These are phyloP conservation scores for Neoitamus cyanurus DNA, from an alignment of 2,888 invertebrate species.

Conservation along the genomic window DNA sequence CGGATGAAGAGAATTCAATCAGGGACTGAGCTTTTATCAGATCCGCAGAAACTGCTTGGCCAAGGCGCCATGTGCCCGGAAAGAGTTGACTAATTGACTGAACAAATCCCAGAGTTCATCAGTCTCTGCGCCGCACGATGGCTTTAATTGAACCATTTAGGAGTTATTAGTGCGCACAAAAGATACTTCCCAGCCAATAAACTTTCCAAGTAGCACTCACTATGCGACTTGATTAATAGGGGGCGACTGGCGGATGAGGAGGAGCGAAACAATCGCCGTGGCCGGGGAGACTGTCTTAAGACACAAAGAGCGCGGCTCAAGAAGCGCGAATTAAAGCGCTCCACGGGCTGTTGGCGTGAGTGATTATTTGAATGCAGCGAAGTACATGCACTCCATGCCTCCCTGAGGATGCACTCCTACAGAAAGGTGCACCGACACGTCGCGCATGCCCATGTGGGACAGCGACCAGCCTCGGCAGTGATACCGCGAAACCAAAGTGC, in stretches of 20 bases:
- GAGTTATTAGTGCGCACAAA: constrained; percentile 41
- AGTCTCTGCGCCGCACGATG: constrained; percentile 4
- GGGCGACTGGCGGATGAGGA: not conserved
- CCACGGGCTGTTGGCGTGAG: not conserved
- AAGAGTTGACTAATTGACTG: constrained; percentile 29
- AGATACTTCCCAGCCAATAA: constrained; percentile 23
- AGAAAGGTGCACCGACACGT: not conserved
- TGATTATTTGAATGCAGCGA: constrained; percentile 9
- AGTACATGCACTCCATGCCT: constrained; percentile 19
- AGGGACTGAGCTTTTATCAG: not conserved
- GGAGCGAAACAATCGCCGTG: not conserved
- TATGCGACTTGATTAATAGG: constrained; percentile 24
- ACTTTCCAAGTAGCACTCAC: constrained; percentile 7
- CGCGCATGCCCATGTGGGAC: constrained; percentile 22
- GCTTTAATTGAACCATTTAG: constrained; percentile 35
- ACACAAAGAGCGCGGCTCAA: not conserved
- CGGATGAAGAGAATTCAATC: constrained; percentile 8
- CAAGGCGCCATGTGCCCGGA: constrained; percentile 10
- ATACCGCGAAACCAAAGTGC: not conserved
- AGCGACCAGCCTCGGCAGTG: not conserved
- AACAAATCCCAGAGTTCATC: constrained; percentile 38
- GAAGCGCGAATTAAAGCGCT: constrained; percentile 11
- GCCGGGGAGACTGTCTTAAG: not conserved
- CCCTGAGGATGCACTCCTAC: not conserved
- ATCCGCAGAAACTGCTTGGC: not conserved